Percentiles rank a stretch among this genome's conserved stretches.
Evolutionary conservation across 2,113 vertebrate species (phyloP).

Genomic region (Salminus brasiliensis): DNA sequence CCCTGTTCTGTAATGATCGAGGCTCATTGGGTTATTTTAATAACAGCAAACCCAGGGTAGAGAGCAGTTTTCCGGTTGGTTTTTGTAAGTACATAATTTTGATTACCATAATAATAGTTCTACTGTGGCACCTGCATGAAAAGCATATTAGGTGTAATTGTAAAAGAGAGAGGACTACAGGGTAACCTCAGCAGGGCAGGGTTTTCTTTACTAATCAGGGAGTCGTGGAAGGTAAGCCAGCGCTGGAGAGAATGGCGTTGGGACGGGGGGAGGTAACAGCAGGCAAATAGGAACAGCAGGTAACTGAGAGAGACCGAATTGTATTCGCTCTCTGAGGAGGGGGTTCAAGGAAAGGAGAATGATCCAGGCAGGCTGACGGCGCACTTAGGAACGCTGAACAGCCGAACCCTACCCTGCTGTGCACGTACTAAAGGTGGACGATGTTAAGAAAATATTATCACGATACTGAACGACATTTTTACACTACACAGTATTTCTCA

Average conservation of each 20-base stretch:
- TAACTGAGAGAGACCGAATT: conserved; percentile 19
- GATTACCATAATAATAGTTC: not conserved
- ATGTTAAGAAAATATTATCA: not conserved
- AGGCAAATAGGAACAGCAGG: conserved; percentile 19
- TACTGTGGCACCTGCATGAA: not conserved
- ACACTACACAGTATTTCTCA: too few species aligned
- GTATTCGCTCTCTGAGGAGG: not conserved
- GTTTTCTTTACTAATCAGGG: not conserved
- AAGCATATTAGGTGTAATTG: not conserved
- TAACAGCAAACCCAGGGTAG: not conserved
- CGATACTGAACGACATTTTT: not conserved
- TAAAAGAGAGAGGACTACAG: not conserved
- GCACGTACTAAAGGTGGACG: not conserved
- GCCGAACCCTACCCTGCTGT: not conserved
- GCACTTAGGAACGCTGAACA: not conserved
- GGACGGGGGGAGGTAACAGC: conserved; percentile 9
- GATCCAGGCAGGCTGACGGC: not conserved
- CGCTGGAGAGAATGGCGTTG: not conserved
- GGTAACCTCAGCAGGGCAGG: not conserved
- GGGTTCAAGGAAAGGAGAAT: not conserved
- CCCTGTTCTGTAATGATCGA: not conserved
- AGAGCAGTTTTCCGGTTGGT: not conserved
- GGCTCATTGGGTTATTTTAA: too few species aligned
- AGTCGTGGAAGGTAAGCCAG: not conserved
- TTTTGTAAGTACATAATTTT: not conserved